These are phyloP conservation scores for Alitta virens DNA, from an alignment of 2,888 invertebrate genomes.

Conservation along the genomic window DNA sequence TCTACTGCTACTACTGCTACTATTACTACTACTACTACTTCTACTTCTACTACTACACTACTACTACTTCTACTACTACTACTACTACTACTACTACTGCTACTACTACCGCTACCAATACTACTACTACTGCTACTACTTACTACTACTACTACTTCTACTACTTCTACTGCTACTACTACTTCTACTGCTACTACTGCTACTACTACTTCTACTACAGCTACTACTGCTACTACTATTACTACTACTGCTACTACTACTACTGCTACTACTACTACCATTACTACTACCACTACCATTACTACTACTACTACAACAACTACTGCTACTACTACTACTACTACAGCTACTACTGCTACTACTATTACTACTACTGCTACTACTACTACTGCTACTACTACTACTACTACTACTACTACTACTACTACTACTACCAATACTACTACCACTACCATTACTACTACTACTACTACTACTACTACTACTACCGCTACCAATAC, in stretches of 20 bases:
- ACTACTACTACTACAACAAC: not conserved
- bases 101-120: too few species aligned
- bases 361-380: not conserved
- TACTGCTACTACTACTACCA: not conserved
- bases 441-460: not conserved
- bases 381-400: not conserved
- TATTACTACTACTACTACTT: not conserved
- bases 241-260: not conserved
- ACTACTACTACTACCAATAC: too few species aligned
- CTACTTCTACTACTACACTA: not conserved
- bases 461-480: not conserved
- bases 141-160: too few species aligned
- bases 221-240: constrained; percentile 8
- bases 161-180: not conserved
- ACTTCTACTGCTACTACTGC: constrained; percentile 5
- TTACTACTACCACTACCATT: constrained; percentile 6
- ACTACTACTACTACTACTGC: not conserved
- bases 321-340: constrained; percentile 1
- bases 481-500: too few species aligned
- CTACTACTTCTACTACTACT: not conserved
- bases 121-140: too few species aligned
- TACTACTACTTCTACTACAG: constrained; percentile 1
- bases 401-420: not conserved
- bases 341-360: not conserved
- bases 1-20: not conserved